phyloP scores from a whole-genome alignment of 2,113 vertebrate genomes.

The Engraulis encrasicolus region DNA sequence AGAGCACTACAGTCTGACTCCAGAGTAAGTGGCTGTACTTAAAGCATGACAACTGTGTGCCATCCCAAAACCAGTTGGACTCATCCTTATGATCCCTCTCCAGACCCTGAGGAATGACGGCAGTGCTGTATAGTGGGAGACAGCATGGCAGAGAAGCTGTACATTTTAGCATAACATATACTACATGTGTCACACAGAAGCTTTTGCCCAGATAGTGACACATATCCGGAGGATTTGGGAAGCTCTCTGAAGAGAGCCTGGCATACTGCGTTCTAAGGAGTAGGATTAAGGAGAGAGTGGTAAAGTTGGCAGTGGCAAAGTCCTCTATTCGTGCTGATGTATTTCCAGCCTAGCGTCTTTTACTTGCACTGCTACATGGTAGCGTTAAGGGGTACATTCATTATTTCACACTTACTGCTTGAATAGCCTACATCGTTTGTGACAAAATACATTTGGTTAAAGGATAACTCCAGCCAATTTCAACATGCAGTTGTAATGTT shows the following conservation, averaged over 20 bases:
- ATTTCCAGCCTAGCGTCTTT: neutral
- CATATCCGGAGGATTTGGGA: neutral
- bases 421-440: too few species aligned
- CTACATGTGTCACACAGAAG: neutral
- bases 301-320: neutral
- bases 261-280: neutral
- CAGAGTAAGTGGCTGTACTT: neutral
- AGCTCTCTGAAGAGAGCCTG: neutral
- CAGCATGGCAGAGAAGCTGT: neutral
- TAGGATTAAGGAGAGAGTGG: neutral
- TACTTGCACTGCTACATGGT: too few species aligned
- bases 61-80: neutral
- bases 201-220: neutral
- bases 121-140: too few species aligned
- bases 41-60: neutral
- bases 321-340: neutral
- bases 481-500: too few species aligned
- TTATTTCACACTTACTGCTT: too few species aligned
- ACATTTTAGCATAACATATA: constrained; percentile 1
- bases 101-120: neutral
- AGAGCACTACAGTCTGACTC: too few species aligned
- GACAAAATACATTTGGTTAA: too few species aligned
- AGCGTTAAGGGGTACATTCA: too few species aligned
- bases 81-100: neutral
- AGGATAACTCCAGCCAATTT: too few species aligned